Evolutionary conservation across 1,140 invertebrate species (phyloP).

Genomic region (Neelides sp.): DNA sequence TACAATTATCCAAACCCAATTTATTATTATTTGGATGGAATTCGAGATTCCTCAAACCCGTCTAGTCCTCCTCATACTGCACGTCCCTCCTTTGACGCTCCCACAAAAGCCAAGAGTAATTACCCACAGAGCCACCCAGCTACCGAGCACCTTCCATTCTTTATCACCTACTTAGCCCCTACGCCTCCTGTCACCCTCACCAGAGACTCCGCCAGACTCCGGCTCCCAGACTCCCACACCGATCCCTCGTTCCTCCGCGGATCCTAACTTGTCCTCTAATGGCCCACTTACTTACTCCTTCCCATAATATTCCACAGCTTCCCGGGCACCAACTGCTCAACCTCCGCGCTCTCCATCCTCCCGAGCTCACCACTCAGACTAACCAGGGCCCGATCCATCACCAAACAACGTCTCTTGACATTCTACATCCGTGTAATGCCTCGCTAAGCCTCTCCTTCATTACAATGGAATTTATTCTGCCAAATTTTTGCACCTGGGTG

Average conservation of each 20-base stretch:
- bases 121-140: slow-evolving; percentile 20
- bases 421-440: slow-evolving; percentile 11
- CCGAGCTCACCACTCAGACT: too few species aligned
- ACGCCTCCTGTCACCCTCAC: slow-evolving; percentile 17
- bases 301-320: too few species aligned
- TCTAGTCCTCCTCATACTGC: slow-evolving; percentile 1
- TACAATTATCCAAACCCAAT: too few species aligned
- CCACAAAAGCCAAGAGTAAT: slow-evolving; percentile 3
- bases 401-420: slow-evolving; percentile 18
- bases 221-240: too few species aligned
- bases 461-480: slow-evolving; percentile 6
- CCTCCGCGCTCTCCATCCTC: too few species aligned
- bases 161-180: slow-evolving; percentile 15
- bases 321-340: too few species aligned
- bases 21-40: background rate
- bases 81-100: slow-evolving; percentile 2
- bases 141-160: slow-evolving; percentile 17
- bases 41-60: background rate
- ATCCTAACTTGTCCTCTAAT: too few species aligned
- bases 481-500: slow-evolving; percentile 26
- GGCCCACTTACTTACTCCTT: too few species aligned
- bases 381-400: too few species aligned
- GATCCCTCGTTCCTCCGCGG: too few species aligned
- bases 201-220: too few species aligned
- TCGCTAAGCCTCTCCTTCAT: slow-evolving; percentile 2